These are phyloP conservation scores for Platanista minor DNA, from an alignment of 2,113 vertebrate genomes.

Conservation along the genomic window DNA sequence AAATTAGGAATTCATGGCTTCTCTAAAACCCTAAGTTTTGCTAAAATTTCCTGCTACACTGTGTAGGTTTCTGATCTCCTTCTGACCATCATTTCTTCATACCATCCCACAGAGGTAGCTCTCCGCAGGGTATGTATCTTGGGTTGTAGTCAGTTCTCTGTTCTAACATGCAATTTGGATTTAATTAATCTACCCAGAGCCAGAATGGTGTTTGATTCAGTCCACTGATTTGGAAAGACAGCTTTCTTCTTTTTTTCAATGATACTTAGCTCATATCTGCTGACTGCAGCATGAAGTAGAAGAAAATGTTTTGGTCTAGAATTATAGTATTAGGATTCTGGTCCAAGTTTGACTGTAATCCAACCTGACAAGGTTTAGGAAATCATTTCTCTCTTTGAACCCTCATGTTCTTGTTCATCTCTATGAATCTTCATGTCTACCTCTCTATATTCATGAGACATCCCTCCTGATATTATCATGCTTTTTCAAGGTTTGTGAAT, in stretches of 20 bases:
- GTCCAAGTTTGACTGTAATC: background rate
- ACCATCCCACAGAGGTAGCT: background rate
- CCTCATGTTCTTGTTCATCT: background rate
- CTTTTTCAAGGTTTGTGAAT: background rate
- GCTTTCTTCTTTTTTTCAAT: background rate
- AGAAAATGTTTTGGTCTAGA: background rate
- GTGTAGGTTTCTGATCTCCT: background rate
- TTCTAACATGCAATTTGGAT: background rate
- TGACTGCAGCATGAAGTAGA: background rate
- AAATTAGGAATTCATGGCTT: background rate
- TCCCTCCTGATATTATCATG: background rate
- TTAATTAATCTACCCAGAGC: background rate
- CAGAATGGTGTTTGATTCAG: background rate
- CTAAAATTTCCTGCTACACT: background rate
- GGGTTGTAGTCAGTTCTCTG: background rate
- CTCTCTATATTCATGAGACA: background rate
- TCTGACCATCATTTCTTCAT: background rate
- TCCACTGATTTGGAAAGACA: background rate
- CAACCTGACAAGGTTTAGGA: background rate
- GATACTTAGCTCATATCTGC: background rate
- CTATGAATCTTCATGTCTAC: background rate
- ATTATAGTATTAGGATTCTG: background rate
- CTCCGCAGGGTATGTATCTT: background rate
- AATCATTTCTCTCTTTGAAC: background rate
- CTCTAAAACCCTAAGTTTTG: background rate